Base-by-base conservation (phyloP, 2,113 vertebrate genomes). In the Delphinus delphis region DNA sequence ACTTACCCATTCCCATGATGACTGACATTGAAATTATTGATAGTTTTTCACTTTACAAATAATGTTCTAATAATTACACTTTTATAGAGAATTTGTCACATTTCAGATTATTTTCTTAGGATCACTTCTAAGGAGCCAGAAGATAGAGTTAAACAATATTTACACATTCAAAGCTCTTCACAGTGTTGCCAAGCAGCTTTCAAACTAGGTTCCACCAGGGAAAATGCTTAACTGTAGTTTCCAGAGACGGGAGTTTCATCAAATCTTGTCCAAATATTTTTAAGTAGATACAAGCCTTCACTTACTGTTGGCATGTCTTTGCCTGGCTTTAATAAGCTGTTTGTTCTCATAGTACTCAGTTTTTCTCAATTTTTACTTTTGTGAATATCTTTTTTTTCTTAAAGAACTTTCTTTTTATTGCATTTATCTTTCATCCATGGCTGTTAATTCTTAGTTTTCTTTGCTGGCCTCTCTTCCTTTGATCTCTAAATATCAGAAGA, bases 301-400 rank as follows among this genome's bases (percentile, higher is more conserved):
- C 11, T 28, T 31, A 9, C 12, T 25, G 12, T 26, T 38, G 58
- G 9, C 17, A 38, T 47, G n/a, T 44, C 25, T 79, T 92, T 92
- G 5, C 14, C 31, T 58, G 44, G 17, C 13, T 88, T 17, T 63
- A 44, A 55, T 17, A 58, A 33, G 4, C 38, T 47, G 4, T 77
- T 60, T 65, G 31, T 68, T 55, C 31, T 80, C 23, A 31, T 31
- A 25, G 26, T 36, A 28, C 25, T 44, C 21, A 17, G n/a, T 50
- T 26, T 70, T 87, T 28, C 31, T 67, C 26, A 50, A 47, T 63
- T 97, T 83, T 96, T 13, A 88, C 47, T 88, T 92, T 79, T 91
- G 13, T 94, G 41, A 88, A 28, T 67, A 44, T 58, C 70, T 13
- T 33, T 38, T 38, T 58, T 58, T 79, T 81, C 6, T 58, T 87